Evolutionary conservation across 2,113 vertebrate genomes (phyloP).

Genomic region (Microtus richardsoni): DNA sequence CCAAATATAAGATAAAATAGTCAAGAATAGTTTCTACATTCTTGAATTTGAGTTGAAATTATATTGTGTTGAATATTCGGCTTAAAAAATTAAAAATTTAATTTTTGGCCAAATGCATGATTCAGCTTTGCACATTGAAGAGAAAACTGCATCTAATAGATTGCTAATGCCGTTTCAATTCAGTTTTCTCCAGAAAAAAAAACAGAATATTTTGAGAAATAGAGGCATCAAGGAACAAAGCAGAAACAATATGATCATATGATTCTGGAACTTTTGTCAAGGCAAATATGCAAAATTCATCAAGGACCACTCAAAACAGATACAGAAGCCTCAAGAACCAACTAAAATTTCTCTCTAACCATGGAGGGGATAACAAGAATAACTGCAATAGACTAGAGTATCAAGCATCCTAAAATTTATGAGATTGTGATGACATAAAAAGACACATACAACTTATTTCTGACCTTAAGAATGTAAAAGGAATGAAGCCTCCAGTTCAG

Average conservation of each 20-base stretch:
- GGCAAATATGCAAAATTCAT: background rate
- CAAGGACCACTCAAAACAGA: background rate
- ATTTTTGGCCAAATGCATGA: background rate
- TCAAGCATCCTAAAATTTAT: background rate
- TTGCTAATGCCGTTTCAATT: background rate
- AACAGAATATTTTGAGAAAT: background rate
- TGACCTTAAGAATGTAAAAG: background rate
- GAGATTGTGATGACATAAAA: background rate
- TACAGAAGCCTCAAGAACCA: background rate
- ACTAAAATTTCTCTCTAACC: background rate
- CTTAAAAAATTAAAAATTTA: background rate
- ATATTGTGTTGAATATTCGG: too few relatives aligned
- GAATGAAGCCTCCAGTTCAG: background rate
- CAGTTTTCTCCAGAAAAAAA: background rate
- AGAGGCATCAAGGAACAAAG: background rate
- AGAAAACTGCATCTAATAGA: background rate
- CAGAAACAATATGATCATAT: background rate
- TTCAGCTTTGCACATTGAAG: background rate
- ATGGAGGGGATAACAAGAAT: background rate
- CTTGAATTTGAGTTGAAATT: background rate
- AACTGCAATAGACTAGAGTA: background rate
- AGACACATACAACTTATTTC: background rate
- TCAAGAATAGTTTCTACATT: background rate
- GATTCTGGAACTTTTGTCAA: background rate
- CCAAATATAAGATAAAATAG: background rate